A percentile compares a stretch with the other conserved stretches of the same genome.
These are phyloP conservation scores for Drosophila neotestacea DNA, from an alignment of 2,888 invertebrate species.

Conservation along the genomic window DNA sequence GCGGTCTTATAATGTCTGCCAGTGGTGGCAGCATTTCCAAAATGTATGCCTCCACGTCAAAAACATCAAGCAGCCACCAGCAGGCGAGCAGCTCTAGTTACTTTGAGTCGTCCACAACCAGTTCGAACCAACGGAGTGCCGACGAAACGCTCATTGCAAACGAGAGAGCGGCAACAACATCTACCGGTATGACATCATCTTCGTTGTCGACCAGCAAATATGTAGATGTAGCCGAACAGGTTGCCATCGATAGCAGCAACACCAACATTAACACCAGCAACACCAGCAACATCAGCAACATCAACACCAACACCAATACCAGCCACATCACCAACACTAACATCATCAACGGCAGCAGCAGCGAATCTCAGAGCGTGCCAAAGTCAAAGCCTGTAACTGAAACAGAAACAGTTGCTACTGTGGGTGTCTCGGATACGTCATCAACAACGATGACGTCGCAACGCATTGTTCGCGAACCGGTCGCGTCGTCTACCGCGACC, in stretches of 20 bases:
- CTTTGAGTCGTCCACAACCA: slow-evolving; percentile 71
- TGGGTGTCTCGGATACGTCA: slow-evolving; percentile 49
- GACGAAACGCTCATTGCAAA: slow-evolving; percentile 71
- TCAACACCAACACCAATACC: slow-evolving; percentile 42
- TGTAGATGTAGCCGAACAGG: slow-evolving; percentile 66
- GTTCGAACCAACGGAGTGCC: slow-evolving; percentile 62
- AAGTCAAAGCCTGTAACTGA: slow-evolving; percentile 47
- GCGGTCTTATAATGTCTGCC: slow-evolving; percentile 45
- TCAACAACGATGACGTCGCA: slow-evolving; percentile 66
- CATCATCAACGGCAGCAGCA: slow-evolving; percentile 37
- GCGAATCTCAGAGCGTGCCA: slow-evolving; percentile 77
- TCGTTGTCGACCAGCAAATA: slow-evolving; percentile 61
- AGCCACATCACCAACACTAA: slow-evolving; percentile 39
- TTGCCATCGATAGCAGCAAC: slow-evolving; percentile 63
- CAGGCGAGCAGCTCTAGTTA: slow-evolving; percentile 64
- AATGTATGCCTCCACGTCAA: slow-evolving; percentile 66
- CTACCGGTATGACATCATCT: slow-evolving; percentile 82
- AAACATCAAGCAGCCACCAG: slow-evolving; percentile 53
- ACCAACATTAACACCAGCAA: slow-evolving; percentile 48
- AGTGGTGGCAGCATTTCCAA: slow-evolving; percentile 69
- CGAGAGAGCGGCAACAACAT: slow-evolving; percentile 70
- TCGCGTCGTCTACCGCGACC: slow-evolving; percentile 39
- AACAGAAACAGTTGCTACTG: slow-evolving; percentile 35
- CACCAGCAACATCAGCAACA: slow-evolving; percentile 10
- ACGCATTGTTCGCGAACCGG: slow-evolving; percentile 56